These are phyloP conservation scores for Oophaga pumilio DNA, from an alignment of 2,113 vertebrate genomes.

Conservation along the genomic window DNA sequence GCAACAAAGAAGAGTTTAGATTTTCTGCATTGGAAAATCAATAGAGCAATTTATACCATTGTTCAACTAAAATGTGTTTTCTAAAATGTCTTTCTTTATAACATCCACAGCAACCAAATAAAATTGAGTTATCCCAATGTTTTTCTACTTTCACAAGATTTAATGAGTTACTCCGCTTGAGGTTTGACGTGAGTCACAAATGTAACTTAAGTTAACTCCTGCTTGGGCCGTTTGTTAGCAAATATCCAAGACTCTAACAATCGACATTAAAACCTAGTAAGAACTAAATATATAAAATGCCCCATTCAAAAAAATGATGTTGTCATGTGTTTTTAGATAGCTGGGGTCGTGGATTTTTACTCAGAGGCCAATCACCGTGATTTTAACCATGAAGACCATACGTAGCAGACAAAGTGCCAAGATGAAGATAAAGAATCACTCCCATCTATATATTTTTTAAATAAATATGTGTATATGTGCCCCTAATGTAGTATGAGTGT, in stretches of 20 bases:
- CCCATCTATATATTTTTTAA: no score
- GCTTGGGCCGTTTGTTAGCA: background rate
- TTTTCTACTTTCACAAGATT: background rate
- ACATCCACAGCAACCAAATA: background rate
- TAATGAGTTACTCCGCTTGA: background rate
- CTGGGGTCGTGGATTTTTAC: no score
- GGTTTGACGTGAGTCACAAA: background rate
- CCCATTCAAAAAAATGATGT: background rate
- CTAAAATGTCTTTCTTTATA: background rate
- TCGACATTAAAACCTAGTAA: background rate
- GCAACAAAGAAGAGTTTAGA: conserved; percentile 1
- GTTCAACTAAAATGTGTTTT: background rate
- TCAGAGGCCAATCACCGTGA: no score
- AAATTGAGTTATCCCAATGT: background rate
- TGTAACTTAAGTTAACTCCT: background rate
- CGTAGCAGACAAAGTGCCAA: no score
- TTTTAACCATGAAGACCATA: no score
- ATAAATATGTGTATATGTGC: no score
- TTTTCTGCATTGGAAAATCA: background rate
- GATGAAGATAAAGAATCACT: no score
- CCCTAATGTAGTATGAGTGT: no score
- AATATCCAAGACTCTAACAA: background rate
- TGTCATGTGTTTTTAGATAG: no score
- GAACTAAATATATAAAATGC: background rate
- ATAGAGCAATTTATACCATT: conserved; percentile 13